Conservation (phyloP, 2,888 invertebrate genomes). For the Drosophila helvetica region DNA sequence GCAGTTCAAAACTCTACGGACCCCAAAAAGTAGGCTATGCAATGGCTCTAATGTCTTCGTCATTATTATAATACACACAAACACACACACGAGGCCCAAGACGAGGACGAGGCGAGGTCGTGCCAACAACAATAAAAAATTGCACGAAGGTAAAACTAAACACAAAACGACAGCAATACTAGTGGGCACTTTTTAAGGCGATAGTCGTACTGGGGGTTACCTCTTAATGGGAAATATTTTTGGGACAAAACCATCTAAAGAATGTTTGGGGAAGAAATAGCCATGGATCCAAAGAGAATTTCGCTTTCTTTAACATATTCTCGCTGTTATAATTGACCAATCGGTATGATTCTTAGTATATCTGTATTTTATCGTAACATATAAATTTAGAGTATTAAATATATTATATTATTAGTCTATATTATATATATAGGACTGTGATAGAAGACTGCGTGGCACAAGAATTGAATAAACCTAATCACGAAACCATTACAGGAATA, state of each 20-base stretch:
- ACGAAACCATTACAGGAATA: no score
- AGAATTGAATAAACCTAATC: no score
- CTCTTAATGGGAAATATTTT: not conserved
- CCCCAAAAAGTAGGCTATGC: slow-evolving; percentile 72
- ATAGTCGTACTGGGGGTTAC: not conserved
- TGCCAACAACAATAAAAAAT: slow-evolving; percentile 44
- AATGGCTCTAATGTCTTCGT: slow-evolving; percentile 73
- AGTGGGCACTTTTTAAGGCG: not conserved
- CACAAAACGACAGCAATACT: slow-evolving; percentile 18
- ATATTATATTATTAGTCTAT: no score
- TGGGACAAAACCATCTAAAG: slow-evolving; percentile 2
- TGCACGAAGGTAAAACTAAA: slow-evolving; percentile 62
- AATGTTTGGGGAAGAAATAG: no score
- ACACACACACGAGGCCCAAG: slow-evolving; percentile 7
- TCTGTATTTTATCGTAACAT: no score
- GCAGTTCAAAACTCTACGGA: slow-evolving; percentile 32
- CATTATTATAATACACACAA: slow-evolving; percentile 67
- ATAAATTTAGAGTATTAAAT: no score
- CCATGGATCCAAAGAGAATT: no score
- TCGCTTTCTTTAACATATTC: no score
- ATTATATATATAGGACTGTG: no score
- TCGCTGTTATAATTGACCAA: no score
- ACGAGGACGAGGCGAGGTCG: slow-evolving; percentile 63
- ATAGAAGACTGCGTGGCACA: no score
- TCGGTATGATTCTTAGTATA: no score